A percentile compares a stretch with the other conserved stretches of the same genome.
These are phyloP conservation scores for Bungarus multicinctus DNA, from an alignment of 2,113 vertebrate genomes.

Conservation along the genomic window DNA sequence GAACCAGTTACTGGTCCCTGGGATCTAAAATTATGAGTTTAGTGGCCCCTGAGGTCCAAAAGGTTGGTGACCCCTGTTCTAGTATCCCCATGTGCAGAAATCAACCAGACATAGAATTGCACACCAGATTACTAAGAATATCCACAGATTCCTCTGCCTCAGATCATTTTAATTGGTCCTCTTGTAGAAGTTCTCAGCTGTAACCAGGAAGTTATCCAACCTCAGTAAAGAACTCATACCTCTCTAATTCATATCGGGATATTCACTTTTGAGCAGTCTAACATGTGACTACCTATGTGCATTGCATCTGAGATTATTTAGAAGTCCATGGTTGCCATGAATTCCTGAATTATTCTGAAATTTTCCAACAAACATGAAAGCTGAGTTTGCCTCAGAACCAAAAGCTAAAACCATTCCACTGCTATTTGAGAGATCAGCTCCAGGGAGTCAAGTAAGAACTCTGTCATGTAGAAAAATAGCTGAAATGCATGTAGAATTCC, in stretches of 20 bases:
- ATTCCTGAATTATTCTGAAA: neutral
- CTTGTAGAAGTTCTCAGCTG: neutral
- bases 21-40: too few species aligned
- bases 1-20: too few species aligned
- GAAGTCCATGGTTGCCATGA: neutral
- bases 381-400: neutral
- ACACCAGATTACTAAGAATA: neutral
- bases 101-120: neutral
- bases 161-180: neutral
- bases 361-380: neutral
- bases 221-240: neutral
- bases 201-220: neutral
- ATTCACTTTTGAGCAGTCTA: neutral
- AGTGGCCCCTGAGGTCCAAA: too few species aligned
- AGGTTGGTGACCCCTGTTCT: too few species aligned
- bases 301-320: neutral
- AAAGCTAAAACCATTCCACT: neutral
- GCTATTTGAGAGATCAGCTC: neutral
- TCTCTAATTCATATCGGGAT: neutral
- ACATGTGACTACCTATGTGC: neutral
- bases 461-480: neutral
- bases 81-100: neutral
- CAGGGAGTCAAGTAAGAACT: neutral
- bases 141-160: neutral
- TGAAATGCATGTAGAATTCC: neutral